These are phyloP conservation scores for Folsomia manolachei DNA, from an alignment of 2,888 invertebrate species.

Conservation along the genomic window DNA sequence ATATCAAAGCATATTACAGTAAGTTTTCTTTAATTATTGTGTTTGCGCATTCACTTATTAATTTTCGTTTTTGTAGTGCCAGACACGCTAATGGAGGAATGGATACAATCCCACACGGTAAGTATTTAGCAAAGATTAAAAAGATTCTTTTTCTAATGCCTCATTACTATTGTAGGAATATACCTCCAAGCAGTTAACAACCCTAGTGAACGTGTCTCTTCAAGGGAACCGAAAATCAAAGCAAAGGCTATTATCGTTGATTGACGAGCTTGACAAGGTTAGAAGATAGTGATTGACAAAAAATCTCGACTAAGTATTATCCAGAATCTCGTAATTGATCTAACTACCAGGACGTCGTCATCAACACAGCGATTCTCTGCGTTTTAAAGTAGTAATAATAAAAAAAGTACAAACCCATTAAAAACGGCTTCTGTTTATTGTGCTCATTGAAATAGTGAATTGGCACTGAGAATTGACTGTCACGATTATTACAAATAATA, in stretches of 20 bases:
- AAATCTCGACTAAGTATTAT: background rate
- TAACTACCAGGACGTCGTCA: background rate
- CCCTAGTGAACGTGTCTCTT: slow-evolving; percentile 79
- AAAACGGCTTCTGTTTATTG: slow-evolving; percentile 14
- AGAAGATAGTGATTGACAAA: slow-evolving; percentile 25
- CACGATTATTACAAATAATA: background rate
- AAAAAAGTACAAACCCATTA: background rate
- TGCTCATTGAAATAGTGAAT: slow-evolving; percentile 37
- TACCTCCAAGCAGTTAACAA: slow-evolving; percentile 78
- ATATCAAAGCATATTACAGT: slow-evolving; percentile 91
- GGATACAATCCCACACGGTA: slow-evolving; percentile 78
- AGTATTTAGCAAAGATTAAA: slow-evolving; percentile 33
- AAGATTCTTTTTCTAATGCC: background rate
- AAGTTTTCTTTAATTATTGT: background rate
- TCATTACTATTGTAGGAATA: slow-evolving; percentile 66
- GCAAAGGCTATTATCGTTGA: slow-evolving; percentile 69
- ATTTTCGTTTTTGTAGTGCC: slow-evolving; percentile 62
- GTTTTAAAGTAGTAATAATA: too few relatives aligned
- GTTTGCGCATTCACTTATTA: too few relatives aligned
- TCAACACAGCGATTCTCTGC: background rate
- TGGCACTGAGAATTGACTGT: slow-evolving; percentile 43
- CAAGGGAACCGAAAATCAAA: slow-evolving; percentile 83
- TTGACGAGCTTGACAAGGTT: slow-evolving; percentile 63
- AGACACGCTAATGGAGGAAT: slow-evolving; percentile 79
- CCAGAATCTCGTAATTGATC: background rate